Evolutionary conservation across 2,888 invertebrate genomes (phyloP).

Genomic region (Nephrocerus scutellatus): DNA sequence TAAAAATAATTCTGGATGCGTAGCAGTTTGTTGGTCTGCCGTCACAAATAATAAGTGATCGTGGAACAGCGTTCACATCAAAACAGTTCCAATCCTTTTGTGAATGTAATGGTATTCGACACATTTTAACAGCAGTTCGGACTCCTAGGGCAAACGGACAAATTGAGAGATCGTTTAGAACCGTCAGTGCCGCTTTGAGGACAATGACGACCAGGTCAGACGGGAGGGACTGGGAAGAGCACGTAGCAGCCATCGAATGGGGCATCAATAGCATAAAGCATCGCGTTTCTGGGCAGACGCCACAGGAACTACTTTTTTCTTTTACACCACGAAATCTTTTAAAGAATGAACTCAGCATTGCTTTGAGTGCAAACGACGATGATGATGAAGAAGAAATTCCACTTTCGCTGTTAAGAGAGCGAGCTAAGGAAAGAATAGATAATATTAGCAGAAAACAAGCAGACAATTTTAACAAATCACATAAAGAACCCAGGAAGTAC

Average conservation of each 20-base stretch:
- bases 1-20: constrained; percentile 9
- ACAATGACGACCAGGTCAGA: constrained; percentile 8
- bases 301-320: constrained; percentile 14
- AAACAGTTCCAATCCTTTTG: constrained; percentile 11
- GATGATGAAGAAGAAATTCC: constrained; percentile 8
- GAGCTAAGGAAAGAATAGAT: constrained; percentile 5
- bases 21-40: constrained; percentile 14
- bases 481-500: constrained; percentile 4
- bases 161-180: constrained; percentile 14
- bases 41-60: constrained; percentile 13
- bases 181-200: constrained; percentile 9
- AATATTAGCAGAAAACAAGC: constrained; percentile 7
- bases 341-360: constrained; percentile 14
- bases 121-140: constrained; percentile 14
- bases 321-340: constrained; percentile 13
- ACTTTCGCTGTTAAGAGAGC: constrained; percentile 6
- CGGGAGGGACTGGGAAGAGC: constrained; percentile 18
- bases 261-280: constrained; percentile 15
- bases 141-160: constrained; percentile 20
- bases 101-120: constrained; percentile 10
- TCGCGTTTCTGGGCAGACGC: constrained; percentile 10
- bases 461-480: constrained; percentile 9
- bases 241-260: constrained; percentile 15
- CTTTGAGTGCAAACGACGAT: constrained; percentile 6
- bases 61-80: constrained; percentile 15